Conservation (phyloP, 35 echinoderm and acorn worm genomes). For the Anneissia japonica region DNA sequence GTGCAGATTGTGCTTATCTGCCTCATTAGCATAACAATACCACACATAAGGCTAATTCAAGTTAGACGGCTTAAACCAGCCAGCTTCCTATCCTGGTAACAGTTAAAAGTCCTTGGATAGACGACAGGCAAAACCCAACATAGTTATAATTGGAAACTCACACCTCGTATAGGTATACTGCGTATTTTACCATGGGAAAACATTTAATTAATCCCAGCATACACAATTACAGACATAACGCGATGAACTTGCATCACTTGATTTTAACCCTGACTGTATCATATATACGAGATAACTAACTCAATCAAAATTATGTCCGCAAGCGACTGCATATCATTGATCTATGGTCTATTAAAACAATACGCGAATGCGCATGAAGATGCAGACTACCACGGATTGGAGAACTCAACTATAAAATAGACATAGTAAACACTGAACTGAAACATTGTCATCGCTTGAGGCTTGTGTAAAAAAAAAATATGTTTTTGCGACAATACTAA, state of each 20-base stretch:
- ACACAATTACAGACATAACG: not conserved
- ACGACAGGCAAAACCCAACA: not conserved
- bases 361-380: not conserved
- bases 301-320: not conserved
- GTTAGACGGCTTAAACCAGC: too few species aligned
- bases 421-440: not conserved
- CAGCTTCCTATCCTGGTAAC: too few species aligned
- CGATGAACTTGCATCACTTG: not conserved
- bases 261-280: not conserved
- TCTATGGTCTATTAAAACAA: not conserved
- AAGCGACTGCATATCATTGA: not conserved
- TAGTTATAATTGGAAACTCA: not conserved
- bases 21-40: too few species aligned
- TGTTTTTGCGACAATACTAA: constrained; percentile 6
- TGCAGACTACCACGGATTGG: not conserved
- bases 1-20: too few species aligned
- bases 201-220: not conserved
- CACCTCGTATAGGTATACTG: not conserved
- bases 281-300: constrained; percentile 12
- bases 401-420: not conserved
- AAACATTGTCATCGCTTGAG: not conserved
- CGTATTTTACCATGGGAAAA: not conserved
- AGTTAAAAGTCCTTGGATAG: too few species aligned
- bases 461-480: not conserved
- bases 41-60: too few species aligned